Conservation (phyloP, 1,140 invertebrate species). For the Drosophila biarmipes region DNA sequence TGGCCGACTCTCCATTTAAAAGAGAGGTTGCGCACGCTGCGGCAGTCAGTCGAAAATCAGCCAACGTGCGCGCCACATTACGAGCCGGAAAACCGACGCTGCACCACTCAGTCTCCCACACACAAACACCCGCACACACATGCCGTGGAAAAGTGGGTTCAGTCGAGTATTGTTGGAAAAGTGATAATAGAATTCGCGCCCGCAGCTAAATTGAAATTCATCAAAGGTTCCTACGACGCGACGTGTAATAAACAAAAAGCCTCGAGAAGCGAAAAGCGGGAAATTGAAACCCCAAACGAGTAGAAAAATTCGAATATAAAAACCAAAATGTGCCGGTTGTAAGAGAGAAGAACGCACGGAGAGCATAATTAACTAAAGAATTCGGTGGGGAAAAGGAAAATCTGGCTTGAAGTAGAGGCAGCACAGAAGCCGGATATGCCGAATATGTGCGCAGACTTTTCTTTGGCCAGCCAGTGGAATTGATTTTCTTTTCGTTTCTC, state of each 20-base stretch:
- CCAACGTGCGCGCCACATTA: conserved; percentile 65
- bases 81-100: conserved; percentile 27
- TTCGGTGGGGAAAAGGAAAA: conserved; percentile 13
- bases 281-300: conserved; percentile 8
- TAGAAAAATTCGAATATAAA: conserved; percentile 27
- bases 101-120: conserved; percentile 9
- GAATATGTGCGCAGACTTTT: conserved; percentile 70
- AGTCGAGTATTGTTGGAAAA: conserved; percentile 34
- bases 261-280: conserved; percentile 17
- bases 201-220: conserved; percentile 52
- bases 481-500: conserved; percentile 67
- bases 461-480: conserved; percentile 57
- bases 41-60: conserved; percentile 77
- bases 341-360: conserved; percentile 15
- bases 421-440: conserved; percentile 41
- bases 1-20: conserved; percentile 63
- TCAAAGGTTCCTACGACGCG: conserved; percentile 59
- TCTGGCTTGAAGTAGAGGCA: conserved; percentile 30
- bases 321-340: conserved; percentile 48
- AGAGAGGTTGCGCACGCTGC: conserved; percentile 77
- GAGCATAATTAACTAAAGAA: conserved; percentile 49
- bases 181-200: conserved; percentile 62
- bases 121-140: conserved; percentile 7
- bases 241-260: conserved; percentile 29
- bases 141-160: conserved; percentile 21